Conservation (phyloP, 2,797 vertebrate genomes). For the Fistularia tabacaria region DNA sequence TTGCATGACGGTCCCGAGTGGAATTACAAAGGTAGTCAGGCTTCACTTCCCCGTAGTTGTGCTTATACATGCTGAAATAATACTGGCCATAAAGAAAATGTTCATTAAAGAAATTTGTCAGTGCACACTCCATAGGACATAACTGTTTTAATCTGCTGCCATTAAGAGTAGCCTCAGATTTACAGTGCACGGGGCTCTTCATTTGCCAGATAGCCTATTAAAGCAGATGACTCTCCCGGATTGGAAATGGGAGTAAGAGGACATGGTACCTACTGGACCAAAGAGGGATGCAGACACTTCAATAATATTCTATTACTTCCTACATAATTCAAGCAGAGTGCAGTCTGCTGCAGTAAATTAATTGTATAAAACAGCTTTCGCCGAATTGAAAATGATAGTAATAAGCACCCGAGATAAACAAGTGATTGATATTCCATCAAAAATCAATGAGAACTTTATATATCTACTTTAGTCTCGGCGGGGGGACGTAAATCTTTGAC, state of each 20-base stretch:
- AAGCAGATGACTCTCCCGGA: slow-evolving; percentile 72
- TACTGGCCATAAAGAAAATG: slow-evolving; percentile 74
- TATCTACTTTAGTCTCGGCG: not conserved
- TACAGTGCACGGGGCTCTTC: slow-evolving; percentile 72
- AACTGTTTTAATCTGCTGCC: slow-evolving; percentile 78
- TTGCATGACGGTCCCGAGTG: slow-evolving; percentile 35
- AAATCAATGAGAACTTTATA: slow-evolving; percentile 8
- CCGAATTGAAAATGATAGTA: not conserved
- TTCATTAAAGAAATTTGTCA: slow-evolving; percentile 83
- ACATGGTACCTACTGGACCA: slow-evolving; percentile 51
- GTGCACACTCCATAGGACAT: slow-evolving; percentile 75
- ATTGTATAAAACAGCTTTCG: not conserved
- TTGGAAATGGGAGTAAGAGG: slow-evolving; percentile 68
- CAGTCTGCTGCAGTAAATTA: slow-evolving; percentile 3
- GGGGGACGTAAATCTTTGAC: not conserved
- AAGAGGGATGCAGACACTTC: slow-evolving; percentile 33
- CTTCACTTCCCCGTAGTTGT: slow-evolving; percentile 56
- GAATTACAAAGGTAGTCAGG: slow-evolving; percentile 44
- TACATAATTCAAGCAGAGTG: not conserved
- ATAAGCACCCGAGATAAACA: not conserved
- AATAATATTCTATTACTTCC: slow-evolving; percentile 19
- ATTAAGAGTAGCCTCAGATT: slow-evolving; percentile 76
- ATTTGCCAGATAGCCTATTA: slow-evolving; percentile 79
- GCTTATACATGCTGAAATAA: slow-evolving; percentile 74
- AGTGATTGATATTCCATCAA: slow-evolving; percentile 2